phyloP scores from a whole-genome alignment of 2,113 vertebrate species.

The Neotoma lepida region DNA sequence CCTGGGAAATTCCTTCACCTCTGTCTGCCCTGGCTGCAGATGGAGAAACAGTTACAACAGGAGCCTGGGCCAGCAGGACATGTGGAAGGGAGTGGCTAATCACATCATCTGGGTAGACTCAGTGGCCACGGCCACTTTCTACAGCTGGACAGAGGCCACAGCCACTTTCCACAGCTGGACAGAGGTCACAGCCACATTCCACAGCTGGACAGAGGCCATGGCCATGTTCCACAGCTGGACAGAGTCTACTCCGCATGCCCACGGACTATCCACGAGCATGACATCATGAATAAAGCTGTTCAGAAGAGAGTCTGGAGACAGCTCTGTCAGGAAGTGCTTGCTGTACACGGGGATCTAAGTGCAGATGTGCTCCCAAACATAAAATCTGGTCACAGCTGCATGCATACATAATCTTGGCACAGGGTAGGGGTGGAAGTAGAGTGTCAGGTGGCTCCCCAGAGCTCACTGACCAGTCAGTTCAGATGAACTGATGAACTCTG shows the following conservation, averaged over 20 bases:
- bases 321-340: background rate
- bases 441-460: background rate
- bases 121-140: background rate
- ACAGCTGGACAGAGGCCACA: too few relatives aligned
- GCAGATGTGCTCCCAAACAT: background rate
- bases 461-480: background rate
- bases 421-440: background rate
- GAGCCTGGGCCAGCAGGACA: background rate
- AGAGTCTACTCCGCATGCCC: rapidly evolving
- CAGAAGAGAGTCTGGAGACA: too few relatives aligned
- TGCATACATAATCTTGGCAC: background rate
- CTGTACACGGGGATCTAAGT: background rate
- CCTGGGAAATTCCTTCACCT: too few relatives aligned
- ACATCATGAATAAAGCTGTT: background rate
- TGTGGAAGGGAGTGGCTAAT: too few relatives aligned
- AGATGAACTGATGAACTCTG: background rate
- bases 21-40: background rate
- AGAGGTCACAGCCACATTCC: background rate
- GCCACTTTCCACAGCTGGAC: background rate
- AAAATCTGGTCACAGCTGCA: background rate
- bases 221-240: background rate
- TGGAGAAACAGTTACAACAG: background rate
- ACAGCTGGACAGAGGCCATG: too few relatives aligned
- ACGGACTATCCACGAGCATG: too few relatives aligned
- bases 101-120: too few relatives aligned